phyloP scores from a whole-genome alignment of 1,140 invertebrate genomes.

The Bathynomus jamesi region DNA sequence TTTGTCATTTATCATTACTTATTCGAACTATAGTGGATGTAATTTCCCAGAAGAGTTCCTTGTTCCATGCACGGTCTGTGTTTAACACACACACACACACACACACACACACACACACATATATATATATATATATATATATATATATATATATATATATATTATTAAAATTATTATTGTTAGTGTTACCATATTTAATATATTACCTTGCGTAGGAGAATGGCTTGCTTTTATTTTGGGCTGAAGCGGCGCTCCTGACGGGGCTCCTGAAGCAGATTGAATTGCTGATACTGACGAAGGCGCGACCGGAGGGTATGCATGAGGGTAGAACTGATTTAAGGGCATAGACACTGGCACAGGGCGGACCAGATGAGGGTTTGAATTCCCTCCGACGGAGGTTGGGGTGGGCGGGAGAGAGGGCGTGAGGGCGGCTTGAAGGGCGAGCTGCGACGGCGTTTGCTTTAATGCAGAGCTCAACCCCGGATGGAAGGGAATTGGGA shows the following conservation, averaged over 20 bases:
- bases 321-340: conserved; percentile 21
- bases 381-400: conserved; percentile 9
- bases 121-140: conserved; percentile 5
- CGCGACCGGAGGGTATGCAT: conserved; percentile 15
- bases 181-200: not conserved
- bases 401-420: conserved; percentile 12
- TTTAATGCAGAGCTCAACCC: not conserved
- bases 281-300: conserved; percentile 2
- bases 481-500: conserved; percentile 23
- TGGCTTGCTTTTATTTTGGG: not conserved
- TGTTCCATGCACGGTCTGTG: no score
- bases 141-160: not conserved
- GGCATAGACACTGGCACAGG: conserved; percentile 26
- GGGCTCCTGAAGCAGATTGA: not conserved
- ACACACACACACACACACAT: not conserved
- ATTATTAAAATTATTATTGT: not conserved
- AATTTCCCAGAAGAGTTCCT: no score
- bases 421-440: not conserved
- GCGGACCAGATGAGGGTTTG: conserved; percentile 15
- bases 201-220: not conserved
- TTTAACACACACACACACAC: no score
- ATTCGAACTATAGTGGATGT: no score
- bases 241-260: not conserved
- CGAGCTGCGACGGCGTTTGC: not conserved
- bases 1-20: no score